Percentiles rank a stretch among this genome's conserved stretches.
These are phyloP conservation scores for Tauraco hartlaubi DNA, from an alignment of 2,797 vertebrate genomes.

Conservation along the genomic window DNA sequence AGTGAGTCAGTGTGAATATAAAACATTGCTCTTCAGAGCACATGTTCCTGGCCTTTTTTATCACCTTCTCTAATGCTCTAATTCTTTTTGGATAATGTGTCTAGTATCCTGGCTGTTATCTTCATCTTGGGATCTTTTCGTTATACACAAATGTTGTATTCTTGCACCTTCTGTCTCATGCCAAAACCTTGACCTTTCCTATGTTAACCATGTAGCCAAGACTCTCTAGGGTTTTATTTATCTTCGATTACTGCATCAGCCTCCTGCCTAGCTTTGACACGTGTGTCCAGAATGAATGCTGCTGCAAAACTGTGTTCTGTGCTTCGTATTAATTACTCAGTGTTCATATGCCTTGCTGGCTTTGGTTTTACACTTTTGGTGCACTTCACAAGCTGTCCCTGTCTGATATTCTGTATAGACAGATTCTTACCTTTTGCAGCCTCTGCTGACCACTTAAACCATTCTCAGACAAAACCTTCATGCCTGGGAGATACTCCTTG, in stretches of 20 bases:
- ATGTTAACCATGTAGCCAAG: neutral
- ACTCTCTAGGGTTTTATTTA: neutral
- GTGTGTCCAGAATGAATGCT: neutral
- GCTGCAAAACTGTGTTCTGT: neutral
- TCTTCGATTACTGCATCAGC: neutral
- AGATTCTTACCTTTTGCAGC: neutral
- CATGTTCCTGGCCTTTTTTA: accelerated
- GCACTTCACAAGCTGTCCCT: neutral
- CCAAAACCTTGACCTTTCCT: neutral
- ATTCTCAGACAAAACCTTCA: neutral
- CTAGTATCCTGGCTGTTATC: neutral
- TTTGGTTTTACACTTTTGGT: neutral
- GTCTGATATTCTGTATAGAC: neutral
- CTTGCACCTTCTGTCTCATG: neutral
- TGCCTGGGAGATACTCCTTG: neutral
- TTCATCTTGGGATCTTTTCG: neutral
- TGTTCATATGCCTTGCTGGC: neutral
- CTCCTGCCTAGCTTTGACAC: neutral
- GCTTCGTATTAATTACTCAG: neutral
- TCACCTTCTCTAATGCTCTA: neutral
- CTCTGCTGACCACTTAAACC: neutral
- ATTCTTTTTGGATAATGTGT: neutral
- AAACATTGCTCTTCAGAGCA: neutral
- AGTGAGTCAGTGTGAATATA: neutral
- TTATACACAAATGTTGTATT: neutral